phyloP scores from a whole-genome alignment of 1,140 invertebrate genomes.

The Luehdorfia chinensis region DNA sequence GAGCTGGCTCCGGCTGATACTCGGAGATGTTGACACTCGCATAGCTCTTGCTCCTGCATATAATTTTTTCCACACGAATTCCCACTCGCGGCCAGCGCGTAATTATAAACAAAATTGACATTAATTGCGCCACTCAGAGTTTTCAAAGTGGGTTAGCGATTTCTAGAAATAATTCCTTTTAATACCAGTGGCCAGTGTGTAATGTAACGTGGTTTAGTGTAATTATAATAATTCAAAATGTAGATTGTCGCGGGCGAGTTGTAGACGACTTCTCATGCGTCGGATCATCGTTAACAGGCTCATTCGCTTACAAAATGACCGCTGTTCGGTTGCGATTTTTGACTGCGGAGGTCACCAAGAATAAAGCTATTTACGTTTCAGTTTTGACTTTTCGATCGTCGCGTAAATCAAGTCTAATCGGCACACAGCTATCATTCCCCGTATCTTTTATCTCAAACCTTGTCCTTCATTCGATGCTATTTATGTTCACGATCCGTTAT shows the following conservation, averaged over 20 bases:
- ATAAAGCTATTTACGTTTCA: too few relatives aligned
- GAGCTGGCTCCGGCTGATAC: conserved; percentile 8
- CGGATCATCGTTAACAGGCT: too few relatives aligned
- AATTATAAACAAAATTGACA: conserved; percentile 74
- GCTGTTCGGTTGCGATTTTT: too few relatives aligned
- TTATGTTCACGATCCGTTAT: conserved; percentile 2
- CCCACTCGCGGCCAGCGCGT: conserved; percentile 29
- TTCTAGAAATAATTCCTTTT: conserved; percentile 64
- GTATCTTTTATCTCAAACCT: conserved; percentile 14
- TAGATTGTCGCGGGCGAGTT: conserved; percentile 17
- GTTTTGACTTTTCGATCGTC: not conserved
- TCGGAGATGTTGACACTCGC: conserved; percentile 35
- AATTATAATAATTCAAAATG: conserved; percentile 47
- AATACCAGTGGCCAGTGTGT: conserved; percentile 24
- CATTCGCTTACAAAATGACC: too few relatives aligned
- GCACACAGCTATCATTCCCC: not conserved
- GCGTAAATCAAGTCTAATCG: conserved; percentile 8
- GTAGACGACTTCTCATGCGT: too few relatives aligned
- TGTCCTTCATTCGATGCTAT: conserved; percentile 13
- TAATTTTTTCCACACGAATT: conserved; percentile 46
- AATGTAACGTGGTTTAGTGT: too few relatives aligned
- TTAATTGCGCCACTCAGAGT: conserved; percentile 52
- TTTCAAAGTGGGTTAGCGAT: conserved; percentile 63
- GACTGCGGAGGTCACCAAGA: too few relatives aligned
- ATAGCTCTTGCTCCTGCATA: conserved; percentile 27